Evolutionary conservation across 2,113 vertebrate species (phyloP), one percentile per base, ranked within the genome.

Genomic region (Scortum barcoo): DNA sequence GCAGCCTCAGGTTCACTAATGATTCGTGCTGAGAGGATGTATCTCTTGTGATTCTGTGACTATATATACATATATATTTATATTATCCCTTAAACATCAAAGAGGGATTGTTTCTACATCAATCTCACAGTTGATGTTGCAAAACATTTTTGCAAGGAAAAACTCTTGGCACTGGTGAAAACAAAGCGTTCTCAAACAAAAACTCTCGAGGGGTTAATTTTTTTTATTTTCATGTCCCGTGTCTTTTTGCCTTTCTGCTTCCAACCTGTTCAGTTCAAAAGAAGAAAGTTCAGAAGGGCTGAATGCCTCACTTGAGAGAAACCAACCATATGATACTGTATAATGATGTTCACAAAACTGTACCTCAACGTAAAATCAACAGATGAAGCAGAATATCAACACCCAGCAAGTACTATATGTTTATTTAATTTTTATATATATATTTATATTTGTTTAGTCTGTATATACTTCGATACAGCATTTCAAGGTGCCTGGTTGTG

Each of bases 21-120:
- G 67, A 89, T 67, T 73, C 73, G 53, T 33, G 57, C 60, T 68
- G 30, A 70, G 72, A 86, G 62, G 33, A 73, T 38, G 60, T 17
- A 60, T 73, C 60, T 66, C 38, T 62, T 40, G 40, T 19, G 40
- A 69, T 53, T 36, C 58, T 73, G 63, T 75, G 65, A 53, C n/a
- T n/a, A 30, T 20, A 69, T 9, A 36, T n/a, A n/a, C n/a, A n/a
- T n/a, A n/a, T n/a, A n/a, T n/a, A n/a, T n/a, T n/a, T n/a, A n/a
- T 51, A 0, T 14, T 20, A 10, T 6, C 10, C 10, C 19, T 50
- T 50, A 22, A 50, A 68, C 24, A 48, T 17, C 5, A 10, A 67
- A 19, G 7, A 40, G 36, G 28, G 14, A n/a, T 19, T 17, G 19
- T 48, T 48, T 14, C 19, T 50, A 33, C 14, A 24, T 70, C 13